phyloP scores from a whole-genome alignment of 2,797 vertebrate genomes.

The Hemitrygon akajei region DNA sequence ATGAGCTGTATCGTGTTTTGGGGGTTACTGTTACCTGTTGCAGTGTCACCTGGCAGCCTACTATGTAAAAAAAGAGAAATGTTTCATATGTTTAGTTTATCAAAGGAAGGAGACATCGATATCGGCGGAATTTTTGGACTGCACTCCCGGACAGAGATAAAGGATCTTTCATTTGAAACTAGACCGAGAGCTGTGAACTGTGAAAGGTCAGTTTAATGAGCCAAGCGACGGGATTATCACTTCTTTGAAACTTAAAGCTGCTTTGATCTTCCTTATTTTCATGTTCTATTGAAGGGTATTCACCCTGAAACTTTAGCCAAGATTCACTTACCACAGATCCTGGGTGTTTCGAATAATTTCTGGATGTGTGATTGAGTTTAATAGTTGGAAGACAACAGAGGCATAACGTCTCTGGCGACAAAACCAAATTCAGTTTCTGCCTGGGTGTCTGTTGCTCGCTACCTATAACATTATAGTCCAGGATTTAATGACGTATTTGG shows the following conservation, averaged over 20 bases:
- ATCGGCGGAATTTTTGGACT: constrained; percentile 5
- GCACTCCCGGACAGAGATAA: neutral
- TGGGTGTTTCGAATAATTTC: no score
- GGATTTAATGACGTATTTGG: neutral
- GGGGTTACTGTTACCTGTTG: neutral
- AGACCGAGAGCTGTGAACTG: neutral
- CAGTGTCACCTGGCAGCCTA: neutral
- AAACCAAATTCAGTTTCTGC: neutral
- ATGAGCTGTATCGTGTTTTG: neutral
- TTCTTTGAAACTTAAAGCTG: no score
- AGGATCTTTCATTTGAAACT: neutral
- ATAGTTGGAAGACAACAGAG: no score
- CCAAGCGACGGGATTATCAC: neutral
- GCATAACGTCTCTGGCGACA: no score
- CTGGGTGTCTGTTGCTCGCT: neutral
- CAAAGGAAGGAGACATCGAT: constrained; percentile 13
- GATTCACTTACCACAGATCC: no score
- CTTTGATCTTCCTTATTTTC: no score
- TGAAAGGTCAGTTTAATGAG: neutral
- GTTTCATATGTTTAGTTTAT: neutral
- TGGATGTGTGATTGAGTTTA: no score
- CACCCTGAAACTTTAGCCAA: no score
- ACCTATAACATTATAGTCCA: neutral
- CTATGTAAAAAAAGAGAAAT: neutral
- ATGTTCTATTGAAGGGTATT: no score